These are phyloP conservation scores for Bryconaethiops microstoma DNA, from an alignment of 2,797 vertebrate species.

Conservation along the genomic window DNA sequence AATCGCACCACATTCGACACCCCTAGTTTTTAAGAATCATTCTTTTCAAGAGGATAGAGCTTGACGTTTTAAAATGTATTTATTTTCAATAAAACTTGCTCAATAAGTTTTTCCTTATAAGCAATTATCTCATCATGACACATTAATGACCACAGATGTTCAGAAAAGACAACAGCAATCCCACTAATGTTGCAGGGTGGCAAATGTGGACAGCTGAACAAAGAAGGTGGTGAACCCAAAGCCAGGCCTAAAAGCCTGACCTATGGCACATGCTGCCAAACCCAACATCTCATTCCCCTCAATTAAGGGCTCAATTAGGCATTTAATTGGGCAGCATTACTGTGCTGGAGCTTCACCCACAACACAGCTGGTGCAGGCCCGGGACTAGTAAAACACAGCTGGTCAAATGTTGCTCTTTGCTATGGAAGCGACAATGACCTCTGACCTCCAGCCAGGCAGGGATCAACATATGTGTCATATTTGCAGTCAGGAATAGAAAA, in stretches of 20 bases:
- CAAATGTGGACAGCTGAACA: constrained; percentile 1
- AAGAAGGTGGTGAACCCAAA: background rate
- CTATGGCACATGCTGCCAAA: constrained; percentile 55
- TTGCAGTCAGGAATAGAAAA: background rate
- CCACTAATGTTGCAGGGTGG: background rate
- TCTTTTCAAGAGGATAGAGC: no score
- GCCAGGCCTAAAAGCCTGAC: background rate
- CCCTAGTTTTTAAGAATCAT: no score
- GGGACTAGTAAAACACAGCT: constrained; percentile 6
- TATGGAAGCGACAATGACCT: background rate
- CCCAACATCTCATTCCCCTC: constrained; percentile 62
- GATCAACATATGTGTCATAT: background rate
- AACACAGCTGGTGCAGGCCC: constrained; percentile 38
- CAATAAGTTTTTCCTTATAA: background rate
- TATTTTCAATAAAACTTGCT: background rate
- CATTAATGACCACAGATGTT: constrained; percentile 19
- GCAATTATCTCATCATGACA: constrained; percentile 1
- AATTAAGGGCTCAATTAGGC: constrained; percentile 71
- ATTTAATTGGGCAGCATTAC: constrained; percentile 64
- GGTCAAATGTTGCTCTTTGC: background rate
- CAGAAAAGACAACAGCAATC: constrained; percentile 1
- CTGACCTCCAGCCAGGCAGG: background rate
- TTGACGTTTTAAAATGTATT: no score
- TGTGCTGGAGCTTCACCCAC: constrained; percentile 63
- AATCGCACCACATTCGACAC: no score